Evolutionary conservation across 2,888 invertebrate genomes (phyloP).

Genomic region (Lasius platythorax): DNA sequence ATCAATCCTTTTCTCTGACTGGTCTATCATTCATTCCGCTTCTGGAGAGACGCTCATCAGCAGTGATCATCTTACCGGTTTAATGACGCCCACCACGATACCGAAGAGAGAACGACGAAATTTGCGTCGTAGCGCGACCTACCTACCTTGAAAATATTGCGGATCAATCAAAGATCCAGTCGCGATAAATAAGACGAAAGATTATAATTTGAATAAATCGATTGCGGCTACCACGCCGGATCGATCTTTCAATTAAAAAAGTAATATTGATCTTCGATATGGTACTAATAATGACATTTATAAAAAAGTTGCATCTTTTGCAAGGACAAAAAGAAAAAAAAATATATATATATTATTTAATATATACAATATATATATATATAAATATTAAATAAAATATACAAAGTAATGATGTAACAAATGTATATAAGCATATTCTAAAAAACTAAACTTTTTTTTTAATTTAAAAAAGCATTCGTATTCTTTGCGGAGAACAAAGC

Average conservation of each 20-base stretch:
- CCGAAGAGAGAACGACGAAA: background rate
- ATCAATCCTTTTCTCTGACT: constrained; percentile 73
- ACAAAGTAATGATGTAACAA: background rate
- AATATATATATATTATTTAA: background rate
- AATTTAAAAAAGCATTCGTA: background rate
- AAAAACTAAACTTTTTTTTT: background rate
- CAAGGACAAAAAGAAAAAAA: background rate
- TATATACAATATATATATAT: background rate
- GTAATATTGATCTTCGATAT: background rate
- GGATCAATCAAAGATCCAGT: background rate
- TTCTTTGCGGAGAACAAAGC: constrained; percentile 2
- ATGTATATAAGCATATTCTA: background rate
- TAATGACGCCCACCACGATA: constrained; percentile 65
- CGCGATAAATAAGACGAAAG: background rate
- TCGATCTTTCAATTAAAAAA: background rate
- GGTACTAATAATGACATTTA: background rate
- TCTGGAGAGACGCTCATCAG: constrained; percentile 66
- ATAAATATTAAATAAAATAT: background rate
- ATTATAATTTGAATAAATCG: constrained; percentile 22
- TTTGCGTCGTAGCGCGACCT: background rate
- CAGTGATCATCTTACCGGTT: constrained; percentile 63
- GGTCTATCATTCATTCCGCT: constrained; percentile 72
- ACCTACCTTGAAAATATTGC: background rate
- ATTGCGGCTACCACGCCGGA: background rate
- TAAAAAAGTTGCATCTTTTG: background rate